phyloP scores from a whole-genome alignment of 2,888 invertebrate genomes.

The Epistrophe eligans region DNA sequence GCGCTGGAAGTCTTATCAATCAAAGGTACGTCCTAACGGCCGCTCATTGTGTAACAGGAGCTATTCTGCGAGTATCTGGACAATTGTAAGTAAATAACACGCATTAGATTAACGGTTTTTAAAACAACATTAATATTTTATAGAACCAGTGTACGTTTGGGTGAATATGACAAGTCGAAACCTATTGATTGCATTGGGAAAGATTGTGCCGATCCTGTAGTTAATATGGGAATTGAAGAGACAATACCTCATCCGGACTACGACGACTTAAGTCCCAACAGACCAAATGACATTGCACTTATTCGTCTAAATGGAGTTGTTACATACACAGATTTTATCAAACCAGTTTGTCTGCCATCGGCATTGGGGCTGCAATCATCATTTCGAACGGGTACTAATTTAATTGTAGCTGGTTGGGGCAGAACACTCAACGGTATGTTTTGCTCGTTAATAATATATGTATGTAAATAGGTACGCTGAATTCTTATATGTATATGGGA shows the following conservation, averaged over 20 bases:
- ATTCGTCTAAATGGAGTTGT: constrained; percentile 86
- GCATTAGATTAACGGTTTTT: background rate
- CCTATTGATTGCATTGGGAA: constrained; percentile 83
- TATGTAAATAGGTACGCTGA: background rate
- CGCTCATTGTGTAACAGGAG: constrained; percentile 87
- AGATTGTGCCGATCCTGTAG: constrained; percentile 86
- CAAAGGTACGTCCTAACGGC: constrained; percentile 86
- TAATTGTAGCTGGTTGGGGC: constrained; percentile 88
- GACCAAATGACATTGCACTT: constrained; percentile 89
- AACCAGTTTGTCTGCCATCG: constrained; percentile 87
- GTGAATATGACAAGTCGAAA: constrained; percentile 81
- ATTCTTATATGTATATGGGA: background rate
- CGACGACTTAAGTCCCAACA: constrained; percentile 85
- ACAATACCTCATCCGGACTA: constrained; percentile 88
- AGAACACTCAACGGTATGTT: constrained; percentile 84
- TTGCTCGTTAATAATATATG: too few relatives aligned
- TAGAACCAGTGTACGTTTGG: constrained; percentile 81
- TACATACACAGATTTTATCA: constrained; percentile 85
- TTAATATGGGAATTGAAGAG: constrained; percentile 87
- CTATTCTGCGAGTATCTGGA: constrained; percentile 84
- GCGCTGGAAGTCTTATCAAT: constrained; percentile 90
- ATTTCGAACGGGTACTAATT: constrained; percentile 81
- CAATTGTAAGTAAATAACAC: constrained; percentile 83
- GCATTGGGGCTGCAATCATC: constrained; percentile 76
- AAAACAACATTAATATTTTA: background rate